These are phyloP conservation scores for Probaryconus sp. DNA, from an alignment of 1,140 invertebrate species.

Conservation along the genomic window DNA sequence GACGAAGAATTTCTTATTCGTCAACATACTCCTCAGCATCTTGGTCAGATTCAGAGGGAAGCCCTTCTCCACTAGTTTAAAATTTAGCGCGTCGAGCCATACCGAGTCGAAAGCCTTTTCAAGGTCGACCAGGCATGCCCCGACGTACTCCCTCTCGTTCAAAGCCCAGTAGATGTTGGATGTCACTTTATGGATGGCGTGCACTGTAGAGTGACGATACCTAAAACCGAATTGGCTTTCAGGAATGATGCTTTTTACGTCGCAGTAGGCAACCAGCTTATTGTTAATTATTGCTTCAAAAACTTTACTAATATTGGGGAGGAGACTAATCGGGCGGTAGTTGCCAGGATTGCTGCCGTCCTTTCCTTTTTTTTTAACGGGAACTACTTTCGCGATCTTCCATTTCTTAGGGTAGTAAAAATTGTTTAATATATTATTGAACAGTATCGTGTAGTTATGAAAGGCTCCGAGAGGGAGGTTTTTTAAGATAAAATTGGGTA, in stretches of 20 bases:
- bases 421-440: slow-evolving; percentile 1
- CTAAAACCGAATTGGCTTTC: slow-evolving; percentile 15
- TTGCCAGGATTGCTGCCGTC: background rate
- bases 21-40: too few relatives aligned
- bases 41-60: too few relatives aligned
- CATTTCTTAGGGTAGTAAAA: slow-evolving; percentile 5
- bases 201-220: background rate
- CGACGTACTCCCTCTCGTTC: background rate
- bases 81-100: background rate
- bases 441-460: background rate
- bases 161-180: background rate
- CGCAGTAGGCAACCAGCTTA: background rate
- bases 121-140: background rate
- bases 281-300: slow-evolving; percentile 17
- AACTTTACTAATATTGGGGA: slow-evolving; percentile 4
- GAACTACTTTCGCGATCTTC: slow-evolving; percentile 1
- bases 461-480: background rate
- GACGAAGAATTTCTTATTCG: too few relatives aligned
- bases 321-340: slow-evolving; percentile 11
- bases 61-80: background rate
- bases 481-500: slow-evolving; percentile 5
- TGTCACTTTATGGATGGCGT: background rate
- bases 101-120: too few relatives aligned
- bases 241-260: background rate
- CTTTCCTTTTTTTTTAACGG: slow-evolving; percentile 9